Evolutionary conservation across 2,113 vertebrate genomes (phyloP), one percentile per base, ranked within the genome.

Genomic region (Scomber scombrus): DNA sequence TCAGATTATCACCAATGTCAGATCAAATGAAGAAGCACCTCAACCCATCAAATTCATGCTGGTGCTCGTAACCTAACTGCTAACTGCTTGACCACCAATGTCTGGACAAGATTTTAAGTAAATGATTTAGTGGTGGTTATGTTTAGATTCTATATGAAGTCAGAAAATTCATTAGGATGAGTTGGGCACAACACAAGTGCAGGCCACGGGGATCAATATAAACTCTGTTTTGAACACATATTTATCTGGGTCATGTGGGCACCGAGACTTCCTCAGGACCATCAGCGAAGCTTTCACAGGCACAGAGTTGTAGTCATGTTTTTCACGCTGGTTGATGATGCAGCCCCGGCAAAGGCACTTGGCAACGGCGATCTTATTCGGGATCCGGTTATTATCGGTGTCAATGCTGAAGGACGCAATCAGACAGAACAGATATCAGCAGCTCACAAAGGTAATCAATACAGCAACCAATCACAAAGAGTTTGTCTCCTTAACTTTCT

Each of bases 311-410:
- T 95, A 94, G 0, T 69, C 34, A 0, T 16, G 4, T 0, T 91
- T 88, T 71, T 96, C 94, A 0, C 14, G 57, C 1, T 88, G 87
- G 0, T 90, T 9, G 0, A 93, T 91, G 57, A 97, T 88, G 78
- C 97, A 97, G 49, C 96, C 95, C 0, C 43, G 1, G 82, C 95
- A 96, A 14, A 96, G 89, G 46, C 96, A 97, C 74, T 93, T 64
- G 0, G 96, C 97, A 0, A 96, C 71, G 4, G 79, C 75, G 87
- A 97, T 72, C 46, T 87, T 80, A 15, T n/a, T 75, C 0, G 96
- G 97, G 57, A 90, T 86, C 9, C 96, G 89, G 86, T 85, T 21
- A 71, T 91, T 86, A 0, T 96, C 94, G 0, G 5, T 69, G 1
- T 96, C 34, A 0, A 95, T 61, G 0, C 96, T 97, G 92, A 0